These are phyloP conservation scores for Hofmannophila pseudospretella DNA, from an alignment of 2,888 invertebrate genomes.

Conservation along the genomic window DNA sequence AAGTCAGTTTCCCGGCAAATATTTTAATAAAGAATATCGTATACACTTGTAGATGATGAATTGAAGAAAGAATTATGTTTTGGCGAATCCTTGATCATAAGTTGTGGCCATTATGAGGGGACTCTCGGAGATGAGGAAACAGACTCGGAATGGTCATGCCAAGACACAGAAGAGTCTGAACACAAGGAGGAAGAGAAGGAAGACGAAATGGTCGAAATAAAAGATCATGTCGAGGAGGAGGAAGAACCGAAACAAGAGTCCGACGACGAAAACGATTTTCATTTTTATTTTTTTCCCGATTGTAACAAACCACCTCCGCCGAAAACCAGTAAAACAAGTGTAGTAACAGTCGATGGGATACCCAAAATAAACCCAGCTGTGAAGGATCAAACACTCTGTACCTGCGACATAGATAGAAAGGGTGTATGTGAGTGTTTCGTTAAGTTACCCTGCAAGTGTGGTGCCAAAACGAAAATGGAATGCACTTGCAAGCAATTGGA, in stretches of 20 bases:
- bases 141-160: constrained; percentile 63
- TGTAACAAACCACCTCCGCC: constrained; percentile 40
- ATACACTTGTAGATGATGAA: constrained; percentile 56
- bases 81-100: constrained; percentile 73
- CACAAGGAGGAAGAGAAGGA: constrained; percentile 32
- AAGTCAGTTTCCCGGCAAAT: no score
- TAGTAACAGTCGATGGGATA: constrained; percentile 51
- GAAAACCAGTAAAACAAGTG: constrained; percentile 44
- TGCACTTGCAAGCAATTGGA: constrained; percentile 47
- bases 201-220: constrained; percentile 27
- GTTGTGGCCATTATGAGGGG: constrained; percentile 63
- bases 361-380: constrained; percentile 48
- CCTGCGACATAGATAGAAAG: constrained; percentile 38
- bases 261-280: constrained; percentile 53
- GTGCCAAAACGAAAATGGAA: constrained; percentile 38
- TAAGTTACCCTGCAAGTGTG: constrained; percentile 56
- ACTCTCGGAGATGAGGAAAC: constrained; percentile 36
- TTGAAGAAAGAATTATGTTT: constrained; percentile 71
- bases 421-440: constrained; percentile 48
- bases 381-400: constrained; percentile 32
- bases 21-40: no score
- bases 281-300: constrained; percentile 68
- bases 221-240: constrained; percentile 30
- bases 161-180: constrained; percentile 35
- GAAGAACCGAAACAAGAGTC: constrained; percentile 22